Percentiles rank a stretch among this genome's conserved stretches.
Conservation (phyloP, 2,888 invertebrate genomes). For the Meteorus colon region DNA sequence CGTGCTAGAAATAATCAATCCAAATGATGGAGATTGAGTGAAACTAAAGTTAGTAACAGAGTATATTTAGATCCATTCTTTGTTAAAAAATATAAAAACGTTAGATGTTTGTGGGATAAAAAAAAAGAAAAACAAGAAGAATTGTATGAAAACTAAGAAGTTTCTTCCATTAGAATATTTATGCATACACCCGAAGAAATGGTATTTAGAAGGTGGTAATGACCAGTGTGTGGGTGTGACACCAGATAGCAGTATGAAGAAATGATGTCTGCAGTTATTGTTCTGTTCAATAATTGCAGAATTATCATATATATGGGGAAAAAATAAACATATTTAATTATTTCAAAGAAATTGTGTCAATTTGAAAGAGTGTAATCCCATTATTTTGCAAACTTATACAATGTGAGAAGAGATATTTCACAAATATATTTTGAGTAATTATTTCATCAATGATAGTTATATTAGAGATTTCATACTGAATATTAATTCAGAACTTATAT, state of each 20-base stretch:
- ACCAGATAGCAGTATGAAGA: no score
- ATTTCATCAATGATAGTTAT: no score
- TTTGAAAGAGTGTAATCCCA: no score
- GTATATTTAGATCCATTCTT: neutral
- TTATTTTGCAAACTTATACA: neutral
- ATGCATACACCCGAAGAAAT: neutral
- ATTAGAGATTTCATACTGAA: no score
- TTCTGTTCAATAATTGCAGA: neutral
- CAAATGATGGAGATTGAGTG: constrained; percentile 1
- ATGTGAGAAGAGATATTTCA: neutral
- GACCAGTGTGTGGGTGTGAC: no score
- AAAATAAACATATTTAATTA: neutral
- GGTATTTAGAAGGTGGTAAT: no score
- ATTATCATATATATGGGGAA: neutral
- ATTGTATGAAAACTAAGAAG: constrained; percentile 27
- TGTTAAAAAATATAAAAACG: neutral
- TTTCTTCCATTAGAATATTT: constrained; percentile 39
- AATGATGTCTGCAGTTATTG: neutral
- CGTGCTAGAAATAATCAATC: neutral
- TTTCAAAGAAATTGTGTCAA: neutral
- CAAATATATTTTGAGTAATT: no score
- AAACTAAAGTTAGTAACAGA: neutral
- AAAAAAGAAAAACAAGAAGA: constrained; percentile 10
- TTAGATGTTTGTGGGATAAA: constrained; percentile 5
- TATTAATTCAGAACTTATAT: no score